Evolutionary conservation across 2,113 vertebrate genomes (phyloP), one percentile per base, ranked within the genome.

Genomic region (Hoplias malabaricus): DNA sequence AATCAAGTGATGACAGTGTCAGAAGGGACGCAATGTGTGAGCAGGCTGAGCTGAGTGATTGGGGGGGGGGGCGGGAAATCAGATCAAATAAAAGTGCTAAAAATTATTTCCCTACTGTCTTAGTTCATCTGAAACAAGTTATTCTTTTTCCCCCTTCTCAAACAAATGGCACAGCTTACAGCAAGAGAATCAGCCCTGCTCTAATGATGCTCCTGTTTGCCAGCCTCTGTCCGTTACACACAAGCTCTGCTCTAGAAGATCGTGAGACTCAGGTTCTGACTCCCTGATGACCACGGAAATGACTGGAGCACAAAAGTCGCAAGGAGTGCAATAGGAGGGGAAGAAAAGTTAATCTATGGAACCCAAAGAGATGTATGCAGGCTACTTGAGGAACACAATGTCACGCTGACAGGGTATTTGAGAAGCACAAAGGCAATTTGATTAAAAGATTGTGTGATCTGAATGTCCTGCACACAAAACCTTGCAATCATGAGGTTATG

Each of bases 151-250:
- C 68, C 4, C 12, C 31, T 53, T 65, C 53, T 75, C 27, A 53
- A 46, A 65, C 31, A 75, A 65, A 75, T 33, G 65, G 61, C 50
- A 31, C 73, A 75, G 48, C 46, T 48, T 6, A 46, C 43, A 50
- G 19, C 50, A 19, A 19, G 27, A 38, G 13, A 25, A 19, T 56
- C 21, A 56, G 33, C 40, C 29, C 38, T 53, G 29, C 29, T 34
- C 25, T 75, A 66, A 75, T 75, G 43, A 66, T 31, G 14, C 48
- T 31, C 11, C 10, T 42, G 62, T 74, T 19, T 33, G 29, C 57
- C 25, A 46, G n/a, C 27, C 21, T 7, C n/a, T 19, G 6, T 11
- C 6, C 43, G 6, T 48, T 48, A 48, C 16, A 48, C 6, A 48
- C 4, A 5, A 46, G 43, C 43, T n/a, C 43, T 11, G 13, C 43